phyloP scores from a whole-genome alignment of 1,140 invertebrate species.

The Cephus cinctus region DNA sequence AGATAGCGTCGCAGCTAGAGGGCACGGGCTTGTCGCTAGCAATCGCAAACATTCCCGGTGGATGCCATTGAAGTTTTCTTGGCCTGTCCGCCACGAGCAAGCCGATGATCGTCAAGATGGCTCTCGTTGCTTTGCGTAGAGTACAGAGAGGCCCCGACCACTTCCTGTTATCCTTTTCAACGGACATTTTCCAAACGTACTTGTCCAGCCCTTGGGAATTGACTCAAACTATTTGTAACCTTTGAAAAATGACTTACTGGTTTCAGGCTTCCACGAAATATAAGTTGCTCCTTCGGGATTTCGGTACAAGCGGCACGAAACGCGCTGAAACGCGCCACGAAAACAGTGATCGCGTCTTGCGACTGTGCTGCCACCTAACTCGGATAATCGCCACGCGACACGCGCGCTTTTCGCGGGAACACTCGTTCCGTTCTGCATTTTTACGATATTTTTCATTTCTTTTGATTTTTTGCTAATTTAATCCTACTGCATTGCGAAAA shows the following conservation, averaged over 20 bases:
- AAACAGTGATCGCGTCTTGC: constrained; percentile 44
- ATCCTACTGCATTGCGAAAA: no score
- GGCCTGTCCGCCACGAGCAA: constrained; percentile 24
- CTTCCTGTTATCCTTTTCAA: constrained; percentile 39
- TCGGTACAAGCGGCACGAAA: not conserved
- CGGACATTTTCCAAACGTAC: constrained; percentile 40
- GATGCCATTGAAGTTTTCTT: constrained; percentile 23
- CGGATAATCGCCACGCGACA: constrained; percentile 20
- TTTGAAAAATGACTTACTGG: no score
- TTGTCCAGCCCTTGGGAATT: no score
- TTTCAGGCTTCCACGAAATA: no score
- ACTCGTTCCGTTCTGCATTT: not conserved
- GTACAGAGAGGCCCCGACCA: constrained; percentile 17
- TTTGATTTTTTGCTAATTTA: no score
- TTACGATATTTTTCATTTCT: no score
- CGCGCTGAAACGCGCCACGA: constrained; percentile 12
- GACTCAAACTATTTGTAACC: no score
- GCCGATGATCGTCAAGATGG: constrained; percentile 47
- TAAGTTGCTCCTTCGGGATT: no score
- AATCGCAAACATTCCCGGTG: no score
- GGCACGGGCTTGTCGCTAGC: no score
- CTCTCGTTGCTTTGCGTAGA: constrained; percentile 38
- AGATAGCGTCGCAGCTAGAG: no score
- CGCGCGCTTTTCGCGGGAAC: constrained; percentile 37
- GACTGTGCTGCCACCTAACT: constrained; percentile 34